Conservation (phyloP, 2,113 vertebrate genomes). For the Crotalus tigris region DNA sequence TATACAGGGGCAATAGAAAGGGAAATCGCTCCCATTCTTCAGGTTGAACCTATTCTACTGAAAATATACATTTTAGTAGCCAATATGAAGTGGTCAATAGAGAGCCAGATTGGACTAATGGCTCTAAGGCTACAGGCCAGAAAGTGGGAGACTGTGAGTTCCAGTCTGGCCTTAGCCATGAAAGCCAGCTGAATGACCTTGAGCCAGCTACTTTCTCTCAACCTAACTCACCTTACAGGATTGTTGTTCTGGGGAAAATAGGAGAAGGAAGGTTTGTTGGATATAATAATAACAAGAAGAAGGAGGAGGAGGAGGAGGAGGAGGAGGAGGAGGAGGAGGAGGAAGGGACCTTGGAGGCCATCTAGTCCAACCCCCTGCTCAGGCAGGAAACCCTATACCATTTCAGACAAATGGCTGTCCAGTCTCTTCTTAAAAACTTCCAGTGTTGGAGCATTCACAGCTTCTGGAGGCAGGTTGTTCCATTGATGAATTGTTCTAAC, state of each 20-base stretch:
- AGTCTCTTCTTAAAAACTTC: too few relatives aligned
- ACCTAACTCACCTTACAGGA: not conserved
- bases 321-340: too few relatives aligned
- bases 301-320: too few relatives aligned
- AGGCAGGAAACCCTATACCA: too few relatives aligned
- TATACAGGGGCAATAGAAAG: not conserved
- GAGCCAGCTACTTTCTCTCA: not conserved
- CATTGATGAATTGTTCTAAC: too few relatives aligned
- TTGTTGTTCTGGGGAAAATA: not conserved
- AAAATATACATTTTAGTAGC: not conserved
- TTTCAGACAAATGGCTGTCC: too few relatives aligned
- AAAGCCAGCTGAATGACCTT: not conserved
- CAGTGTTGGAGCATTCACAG: too few relatives aligned
- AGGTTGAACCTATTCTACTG: not conserved
- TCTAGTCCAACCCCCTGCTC: too few relatives aligned
- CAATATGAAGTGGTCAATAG: not conserved
- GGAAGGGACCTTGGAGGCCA: too few relatives aligned
- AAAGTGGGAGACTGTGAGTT: not conserved
- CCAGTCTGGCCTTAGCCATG: not conserved
- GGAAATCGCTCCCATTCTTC: not conserved
- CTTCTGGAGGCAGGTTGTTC: too few relatives aligned
- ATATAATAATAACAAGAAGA: not conserved
- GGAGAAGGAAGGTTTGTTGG: not conserved
- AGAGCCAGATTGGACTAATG: not conserved
- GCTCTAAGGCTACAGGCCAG: not conserved